phyloP scores from a whole-genome alignment of 2,888 invertebrate species.

The Doris montereyensis region DNA sequence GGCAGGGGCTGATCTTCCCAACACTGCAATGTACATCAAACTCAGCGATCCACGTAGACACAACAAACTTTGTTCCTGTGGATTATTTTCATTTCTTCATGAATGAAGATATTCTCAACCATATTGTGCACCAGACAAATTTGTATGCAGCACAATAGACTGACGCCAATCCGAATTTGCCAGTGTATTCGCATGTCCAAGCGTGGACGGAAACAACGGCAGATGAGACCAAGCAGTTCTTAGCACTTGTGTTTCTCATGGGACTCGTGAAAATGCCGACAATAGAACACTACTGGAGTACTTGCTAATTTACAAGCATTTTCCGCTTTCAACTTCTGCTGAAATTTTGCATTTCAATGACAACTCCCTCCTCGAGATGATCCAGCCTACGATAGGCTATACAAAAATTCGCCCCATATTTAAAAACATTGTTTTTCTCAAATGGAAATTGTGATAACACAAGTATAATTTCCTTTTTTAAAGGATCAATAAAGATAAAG shows the following conservation, averaged over 20 bases:
- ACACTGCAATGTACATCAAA: conserved; percentile 2
- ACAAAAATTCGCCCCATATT: conserved; percentile 46
- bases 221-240: conserved; percentile 26
- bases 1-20: conserved; percentile 16
- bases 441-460: no score
- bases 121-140: conserved; percentile 26
- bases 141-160: conserved; percentile 14
- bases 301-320: neutral
- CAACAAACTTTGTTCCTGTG: neutral
- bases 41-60: conserved; percentile 13
- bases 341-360: conserved; percentile 47
- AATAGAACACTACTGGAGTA: conserved; percentile 15
- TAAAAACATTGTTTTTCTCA: no score
- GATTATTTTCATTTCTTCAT: conserved; percentile 15
- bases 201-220: neutral
- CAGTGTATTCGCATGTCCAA: neutral
- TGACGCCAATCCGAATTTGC: neutral
- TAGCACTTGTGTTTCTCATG: conserved; percentile 20
- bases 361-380: conserved; percentile 40
- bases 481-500: no score
- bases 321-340: conserved; percentile 30
- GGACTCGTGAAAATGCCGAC: conserved; percentile 18
- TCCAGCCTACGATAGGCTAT: conserved; percentile 39
- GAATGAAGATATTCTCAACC: conserved; percentile 10
- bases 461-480: no score